Evolutionary conservation across 2,888 invertebrate species (phyloP), one percentile per base, ranked within the genome.

Genomic region (Panzeria rudis): DNA sequence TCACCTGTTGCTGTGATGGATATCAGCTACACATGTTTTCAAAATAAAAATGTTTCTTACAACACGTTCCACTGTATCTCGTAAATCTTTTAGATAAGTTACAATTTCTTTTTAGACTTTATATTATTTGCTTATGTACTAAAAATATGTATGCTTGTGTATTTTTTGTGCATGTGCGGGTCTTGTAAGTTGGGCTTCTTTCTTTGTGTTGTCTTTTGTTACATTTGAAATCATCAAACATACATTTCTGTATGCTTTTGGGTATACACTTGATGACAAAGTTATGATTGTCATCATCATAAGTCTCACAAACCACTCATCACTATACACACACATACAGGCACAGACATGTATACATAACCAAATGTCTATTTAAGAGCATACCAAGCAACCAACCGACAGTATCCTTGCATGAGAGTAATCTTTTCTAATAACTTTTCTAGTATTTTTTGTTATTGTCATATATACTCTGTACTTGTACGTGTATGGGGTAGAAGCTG

Each of bases 221-320:
- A 78, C 73, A 81, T 73, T 68, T 81, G 62, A 47, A 81, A 69
- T 85, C 68, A 76, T 85, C 77, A 85, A 85, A 85, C 77, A 81
- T 69, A 62, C 56, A 77, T 84, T 81, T 71, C 56, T 73, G 23
- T 78, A 85, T 73, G 84, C 84, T 85, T 84, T 85, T 85, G 84
- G 84, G 84, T 81, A 85, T 81, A 76, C 81, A 81, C 84, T 85
- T 85, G 84, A 85, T 85, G 84, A 85, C 84, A 81, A 85, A 85
- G 81, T 81, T 85, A 85, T 85, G 84, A 77, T 85, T 85, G 84
- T 85, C 81, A 85, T 85, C 84, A 81, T 84, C 84, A 81, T 78
- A 85, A 85, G 84, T 81, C 81, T 85, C 81, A 85, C 73, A 85
- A 85, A 85, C 84, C 81, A 85, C 84, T 85, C 84, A 78, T 81